Conservation (phyloP, 1,140 invertebrate genomes). For the Drosophila littoralis region DNA sequence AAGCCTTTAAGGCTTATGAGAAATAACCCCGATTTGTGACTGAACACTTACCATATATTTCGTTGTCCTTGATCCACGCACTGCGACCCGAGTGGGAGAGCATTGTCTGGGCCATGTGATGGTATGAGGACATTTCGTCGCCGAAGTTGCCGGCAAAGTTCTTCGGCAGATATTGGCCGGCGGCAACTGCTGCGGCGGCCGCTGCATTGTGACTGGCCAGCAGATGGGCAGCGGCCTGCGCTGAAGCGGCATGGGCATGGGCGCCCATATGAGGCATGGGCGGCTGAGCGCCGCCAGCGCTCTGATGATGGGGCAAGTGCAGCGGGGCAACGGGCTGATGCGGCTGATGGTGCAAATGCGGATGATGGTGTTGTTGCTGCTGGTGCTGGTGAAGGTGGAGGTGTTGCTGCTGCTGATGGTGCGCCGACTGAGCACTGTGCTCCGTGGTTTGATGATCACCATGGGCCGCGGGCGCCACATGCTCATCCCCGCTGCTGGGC, state of each 20-base stretch:
- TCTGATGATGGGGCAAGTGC: slow-evolving; percentile 51
- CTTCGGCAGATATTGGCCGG: slow-evolving; percentile 80
- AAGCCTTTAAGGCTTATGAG: neutral
- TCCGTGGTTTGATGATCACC: slow-evolving; percentile 62
- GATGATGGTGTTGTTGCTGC: slow-evolving; percentile 39
- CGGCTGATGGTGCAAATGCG: slow-evolving; percentile 38
- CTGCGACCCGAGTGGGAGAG: slow-evolving; percentile 72
- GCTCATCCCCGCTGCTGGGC: slow-evolving; percentile 33
- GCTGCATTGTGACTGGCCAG: slow-evolving; percentile 78
- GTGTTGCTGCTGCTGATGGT: slow-evolving; percentile 38
- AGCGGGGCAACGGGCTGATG: slow-evolving; percentile 42
- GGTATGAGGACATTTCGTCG: slow-evolving; percentile 81
- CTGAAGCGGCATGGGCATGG: slow-evolving; percentile 58
- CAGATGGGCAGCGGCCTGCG: slow-evolving; percentile 76
- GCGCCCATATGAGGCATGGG: slow-evolving; percentile 42
- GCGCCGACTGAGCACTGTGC: slow-evolving; percentile 49
- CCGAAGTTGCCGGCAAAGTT: slow-evolving; percentile 73
- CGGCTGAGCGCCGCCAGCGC: slow-evolving; percentile 26
- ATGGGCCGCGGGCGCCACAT: slow-evolving; percentile 16
- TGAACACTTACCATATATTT: slow-evolving; percentile 75
- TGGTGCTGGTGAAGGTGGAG: slow-evolving; percentile 35
- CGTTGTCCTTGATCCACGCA: slow-evolving; percentile 82
- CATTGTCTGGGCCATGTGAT: slow-evolving; percentile 82
- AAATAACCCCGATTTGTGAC: neutral
- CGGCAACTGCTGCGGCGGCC: slow-evolving; percentile 73